Evolutionary conservation across 2,797 vertebrate species (phyloP).

Genomic region (Notolabrus celidotus): DNA sequence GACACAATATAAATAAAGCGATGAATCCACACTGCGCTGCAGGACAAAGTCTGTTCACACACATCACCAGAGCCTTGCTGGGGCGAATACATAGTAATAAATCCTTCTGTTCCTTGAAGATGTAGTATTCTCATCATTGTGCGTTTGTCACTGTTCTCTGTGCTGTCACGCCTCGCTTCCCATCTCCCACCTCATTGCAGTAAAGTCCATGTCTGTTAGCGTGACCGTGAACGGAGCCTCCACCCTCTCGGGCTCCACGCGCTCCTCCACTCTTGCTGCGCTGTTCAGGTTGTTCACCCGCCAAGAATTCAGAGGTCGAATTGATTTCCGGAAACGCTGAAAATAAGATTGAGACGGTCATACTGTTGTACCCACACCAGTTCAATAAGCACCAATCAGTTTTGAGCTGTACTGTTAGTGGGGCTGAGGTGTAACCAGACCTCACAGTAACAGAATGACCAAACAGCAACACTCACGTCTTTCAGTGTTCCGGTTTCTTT

Average conservation of each 20-base stretch:
- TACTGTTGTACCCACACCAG: background rate
- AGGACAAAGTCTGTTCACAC: constrained; percentile 50
- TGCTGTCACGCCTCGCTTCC: constrained; percentile 70
- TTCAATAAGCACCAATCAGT: background rate
- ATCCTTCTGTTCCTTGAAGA: constrained; percentile 28
- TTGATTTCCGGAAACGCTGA: constrained; percentile 87
- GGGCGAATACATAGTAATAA: constrained; percentile 30
- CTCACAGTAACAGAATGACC: constrained; percentile 27
- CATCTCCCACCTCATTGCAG: constrained; percentile 74
- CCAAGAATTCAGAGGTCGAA: constrained; percentile 87
- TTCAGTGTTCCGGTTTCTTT: constrained; percentile 86
- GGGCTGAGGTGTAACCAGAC: constrained; percentile 34
- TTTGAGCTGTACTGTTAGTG: background rate
- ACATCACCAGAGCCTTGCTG: constrained; percentile 57
- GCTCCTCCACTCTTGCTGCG: constrained; percentile 21
- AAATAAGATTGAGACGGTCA: constrained; percentile 13
- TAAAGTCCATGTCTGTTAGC: constrained; percentile 83
- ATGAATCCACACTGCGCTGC: constrained; percentile 56
- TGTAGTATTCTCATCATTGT: constrained; percentile 23
- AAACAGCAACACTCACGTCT: constrained; percentile 81
- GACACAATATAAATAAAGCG: constrained; percentile 69
- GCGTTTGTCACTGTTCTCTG: background rate
- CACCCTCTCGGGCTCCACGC: constrained; percentile 62
- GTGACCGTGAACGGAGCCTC: constrained; percentile 84
- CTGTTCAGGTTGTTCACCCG: constrained; percentile 78